Base-by-base conservation (phyloP, 2,888 invertebrate species). In the Tiphia femorata region DNA sequence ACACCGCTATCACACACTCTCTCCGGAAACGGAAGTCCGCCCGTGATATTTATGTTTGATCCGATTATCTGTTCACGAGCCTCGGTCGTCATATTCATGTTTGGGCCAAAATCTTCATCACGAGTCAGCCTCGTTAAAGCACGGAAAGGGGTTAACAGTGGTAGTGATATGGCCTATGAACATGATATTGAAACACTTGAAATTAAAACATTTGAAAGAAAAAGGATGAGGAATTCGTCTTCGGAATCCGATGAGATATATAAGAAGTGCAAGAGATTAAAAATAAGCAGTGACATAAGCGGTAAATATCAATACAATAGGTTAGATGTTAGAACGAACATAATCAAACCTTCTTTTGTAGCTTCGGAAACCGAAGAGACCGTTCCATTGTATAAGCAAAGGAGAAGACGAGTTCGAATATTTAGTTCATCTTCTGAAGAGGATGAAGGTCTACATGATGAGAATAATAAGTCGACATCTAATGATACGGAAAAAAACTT, bases 341-440 rank as follows among this genome's bases (percentile, higher is more conserved):
- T 49, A 49, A 42, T 21, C 49, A 42, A 49, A 41, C 49, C 40
- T 49, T 49, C 29, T 49, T 38, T 40, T 49, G 49, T 49, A 49
- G 49, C 49, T 40, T 49, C 49, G 25, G 40, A 49, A 49, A 49
- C 20, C 10, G 49, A 40, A 49, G 40, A 49, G 49, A 25, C 1
- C 19, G 16, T 49, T 49, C 30, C 49, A 49, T 49, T 41, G 6
- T 30, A 49, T 49, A 41, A 49, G 33, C 49, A 21, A 49, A 49
- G 30, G 6, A 49, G 41, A 41, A 49, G 41, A 30, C 49, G 41
- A 8, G 6, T 49, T 49, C 49, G 49, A 51, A 51, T 44, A 51
- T 38, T 51, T 44, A 44, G 51, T 20, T 38, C 44, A 44, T 51
- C 44, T 51, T 44, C 44, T 50, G 50, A 50, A 50, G 50, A 50